phyloP scores from a whole-genome alignment of 2,888 invertebrate genomes.

The Eupsilia transversa region DNA sequence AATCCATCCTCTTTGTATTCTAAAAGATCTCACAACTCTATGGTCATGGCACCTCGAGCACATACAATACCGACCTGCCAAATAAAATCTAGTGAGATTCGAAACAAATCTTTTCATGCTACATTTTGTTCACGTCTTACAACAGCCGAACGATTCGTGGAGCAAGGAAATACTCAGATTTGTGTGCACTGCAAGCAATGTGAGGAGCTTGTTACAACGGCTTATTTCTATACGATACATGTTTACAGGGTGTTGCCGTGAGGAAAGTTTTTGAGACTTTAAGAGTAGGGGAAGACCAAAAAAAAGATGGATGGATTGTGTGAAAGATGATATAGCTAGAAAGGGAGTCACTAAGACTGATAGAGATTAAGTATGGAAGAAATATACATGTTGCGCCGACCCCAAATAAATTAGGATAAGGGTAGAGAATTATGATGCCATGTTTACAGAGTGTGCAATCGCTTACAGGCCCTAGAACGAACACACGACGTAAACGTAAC shows the following conservation, averaged over 20 bases:
- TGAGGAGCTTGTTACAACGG: slow-evolving; percentile 55
- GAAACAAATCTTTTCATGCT: slow-evolving; percentile 50
- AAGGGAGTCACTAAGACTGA: background rate
- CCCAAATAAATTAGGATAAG: background rate
- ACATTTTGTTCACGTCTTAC: slow-evolving; percentile 61
- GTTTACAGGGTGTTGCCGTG: background rate
- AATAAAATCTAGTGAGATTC: slow-evolving; percentile 51
- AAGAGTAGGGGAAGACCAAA: background rate
- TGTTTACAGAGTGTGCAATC: background rate
- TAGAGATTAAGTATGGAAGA: background rate
- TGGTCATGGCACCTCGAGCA: slow-evolving; percentile 21
- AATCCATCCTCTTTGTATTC: slow-evolving; percentile 21
- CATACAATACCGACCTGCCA: slow-evolving; percentile 43
- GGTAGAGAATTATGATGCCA: background rate
- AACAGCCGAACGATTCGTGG: slow-evolving; percentile 15
- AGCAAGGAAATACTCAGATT: slow-evolving; percentile 55
- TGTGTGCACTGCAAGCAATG: slow-evolving; percentile 60
- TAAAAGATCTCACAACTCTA: slow-evolving; percentile 32
- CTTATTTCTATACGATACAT: slow-evolving; percentile 43
- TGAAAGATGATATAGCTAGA: background rate
- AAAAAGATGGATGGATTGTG: background rate
- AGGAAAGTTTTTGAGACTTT: background rate
- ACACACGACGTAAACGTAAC: background rate
- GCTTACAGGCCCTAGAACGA: no score
- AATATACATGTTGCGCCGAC: background rate